phyloP scores from a whole-genome alignment of 1,140 invertebrate species.

The Conopomorpha cramerella region DNA sequence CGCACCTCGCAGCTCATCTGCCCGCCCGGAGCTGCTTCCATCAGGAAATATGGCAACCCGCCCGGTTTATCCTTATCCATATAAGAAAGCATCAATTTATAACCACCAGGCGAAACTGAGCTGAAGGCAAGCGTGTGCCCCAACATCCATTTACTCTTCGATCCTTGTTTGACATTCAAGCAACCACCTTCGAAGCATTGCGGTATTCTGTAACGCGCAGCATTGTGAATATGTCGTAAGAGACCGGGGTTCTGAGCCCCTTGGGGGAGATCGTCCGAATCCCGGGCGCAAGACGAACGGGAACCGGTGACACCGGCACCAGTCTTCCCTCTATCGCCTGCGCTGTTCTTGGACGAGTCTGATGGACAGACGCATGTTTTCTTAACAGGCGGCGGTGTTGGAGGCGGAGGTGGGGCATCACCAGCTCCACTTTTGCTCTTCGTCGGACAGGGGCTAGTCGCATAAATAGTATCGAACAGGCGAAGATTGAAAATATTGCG shows the following conservation, averaged over 20 bases:
- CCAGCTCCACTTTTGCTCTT: too few relatives aligned
- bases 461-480: constrained; percentile 27
- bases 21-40: constrained; percentile 47
- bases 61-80: constrained; percentile 24
- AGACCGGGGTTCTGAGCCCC: constrained; percentile 34
- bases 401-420: too few relatives aligned
- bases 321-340: constrained; percentile 36
- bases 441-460: too few relatives aligned
- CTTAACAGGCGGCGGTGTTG: too few relatives aligned
- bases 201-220: constrained; percentile 34
- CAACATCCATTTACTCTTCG: constrained; percentile 34
- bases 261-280: constrained; percentile 14
- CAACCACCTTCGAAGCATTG: constrained; percentile 45
- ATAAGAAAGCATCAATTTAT: constrained; percentile 40
- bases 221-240: constrained; percentile 40
- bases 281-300: constrained; percentile 10
- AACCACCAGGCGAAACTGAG: constrained; percentile 44
- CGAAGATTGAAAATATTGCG: constrained; percentile 23
- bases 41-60: constrained; percentile 37
- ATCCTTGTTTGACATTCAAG: constrained; percentile 30
- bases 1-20: constrained; percentile 46
- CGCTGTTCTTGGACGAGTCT: too few relatives aligned
- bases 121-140: constrained; percentile 43
- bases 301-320: constrained; percentile 45
- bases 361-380: too few relatives aligned